Percentiles rank a stretch among this genome's conserved stretches.
Evolutionary conservation across 2,888 invertebrate species (phyloP).

Genomic region (Malachius bipustulatus): DNA sequence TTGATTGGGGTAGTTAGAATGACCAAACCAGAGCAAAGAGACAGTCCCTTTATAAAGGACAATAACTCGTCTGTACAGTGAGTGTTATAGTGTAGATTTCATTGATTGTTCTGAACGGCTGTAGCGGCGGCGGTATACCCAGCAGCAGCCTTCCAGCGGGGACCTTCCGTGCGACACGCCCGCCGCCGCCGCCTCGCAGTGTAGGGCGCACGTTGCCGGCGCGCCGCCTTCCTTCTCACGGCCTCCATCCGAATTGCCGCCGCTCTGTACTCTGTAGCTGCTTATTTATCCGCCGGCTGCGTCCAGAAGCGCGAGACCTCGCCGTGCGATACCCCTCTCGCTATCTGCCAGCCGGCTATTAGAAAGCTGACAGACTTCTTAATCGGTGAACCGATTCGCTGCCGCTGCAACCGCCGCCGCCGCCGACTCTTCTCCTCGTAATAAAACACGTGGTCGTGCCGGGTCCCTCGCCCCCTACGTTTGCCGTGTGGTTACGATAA

Average conservation of each 20-base stretch:
- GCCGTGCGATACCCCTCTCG: constrained; percentile 22
- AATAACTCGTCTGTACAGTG: neutral
- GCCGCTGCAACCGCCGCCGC: constrained; percentile 12
- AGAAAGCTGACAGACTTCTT: no score
- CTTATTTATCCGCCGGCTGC: constrained; percentile 38
- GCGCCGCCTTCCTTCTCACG: constrained; percentile 35
- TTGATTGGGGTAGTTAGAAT: no score
- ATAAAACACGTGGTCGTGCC: no score
- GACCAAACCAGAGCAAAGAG: no score
- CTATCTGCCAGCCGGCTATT: constrained; percentile 19
- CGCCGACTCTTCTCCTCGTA: no score
- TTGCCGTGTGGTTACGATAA: no score
- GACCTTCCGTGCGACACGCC: constrained; percentile 37
- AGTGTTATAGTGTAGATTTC: constrained; percentile 32
- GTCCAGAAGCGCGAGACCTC: constrained; percentile 34
- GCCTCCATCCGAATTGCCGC: constrained; percentile 29
- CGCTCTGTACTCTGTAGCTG: constrained; percentile 34
- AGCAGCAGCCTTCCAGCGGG: constrained; percentile 32
- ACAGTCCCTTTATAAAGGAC: neutral
- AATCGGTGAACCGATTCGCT: constrained; percentile 10
- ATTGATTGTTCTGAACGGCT: constrained; percentile 38
- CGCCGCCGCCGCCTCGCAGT: constrained; percentile 35
- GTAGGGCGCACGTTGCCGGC: constrained; percentile 37
- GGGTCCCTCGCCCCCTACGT: no score
- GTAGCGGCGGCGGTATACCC: no score